These are phyloP conservation scores for Siphlonurus alternatus DNA, from an alignment of 2,888 invertebrate genomes.

Conservation along the genomic window DNA sequence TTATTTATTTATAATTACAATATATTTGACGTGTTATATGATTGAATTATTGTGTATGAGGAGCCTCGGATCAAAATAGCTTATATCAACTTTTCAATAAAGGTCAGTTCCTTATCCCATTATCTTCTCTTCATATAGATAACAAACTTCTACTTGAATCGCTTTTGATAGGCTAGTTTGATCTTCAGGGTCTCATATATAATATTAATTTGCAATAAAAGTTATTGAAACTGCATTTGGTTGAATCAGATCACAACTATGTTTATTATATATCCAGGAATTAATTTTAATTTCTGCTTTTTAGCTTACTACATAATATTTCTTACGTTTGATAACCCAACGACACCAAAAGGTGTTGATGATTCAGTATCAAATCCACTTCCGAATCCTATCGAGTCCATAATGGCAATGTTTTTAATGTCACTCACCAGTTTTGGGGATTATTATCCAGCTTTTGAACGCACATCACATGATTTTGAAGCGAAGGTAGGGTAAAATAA, in stretches of 20 bases:
- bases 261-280: slow-evolving; percentile 15
- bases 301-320: slow-evolving; percentile 82
- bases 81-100: too few relatives aligned
- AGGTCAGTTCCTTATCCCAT: too few relatives aligned
- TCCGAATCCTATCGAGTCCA: slow-evolving; percentile 82
- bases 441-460: slow-evolving; percentile 79
- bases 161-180: too few relatives aligned
- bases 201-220: too few relatives aligned
- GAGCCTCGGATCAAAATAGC: too few relatives aligned
- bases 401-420: slow-evolving; percentile 98
- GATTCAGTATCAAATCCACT: slow-evolving; percentile 71
- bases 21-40: too few relatives aligned
- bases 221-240: slow-evolving; percentile 3
- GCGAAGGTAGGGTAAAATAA: slow-evolving; percentile 57
- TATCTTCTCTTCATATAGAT: too few relatives aligned
- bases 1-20: too few relatives aligned
- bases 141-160: too few relatives aligned
- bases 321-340: slow-evolving; percentile 68
- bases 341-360: slow-evolving; percentile 65
- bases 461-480: slow-evolving; percentile 72
- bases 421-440: slow-evolving; percentile 93
- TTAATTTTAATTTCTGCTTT: slow-evolving; percentile 15
- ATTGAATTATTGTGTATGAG: too few relatives aligned
- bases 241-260: slow-evolving; percentile 14
- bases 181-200: too few relatives aligned